Evolutionary conservation across 2,888 invertebrate genomes (phyloP).

Genomic region (Morpho deidamia): DNA sequence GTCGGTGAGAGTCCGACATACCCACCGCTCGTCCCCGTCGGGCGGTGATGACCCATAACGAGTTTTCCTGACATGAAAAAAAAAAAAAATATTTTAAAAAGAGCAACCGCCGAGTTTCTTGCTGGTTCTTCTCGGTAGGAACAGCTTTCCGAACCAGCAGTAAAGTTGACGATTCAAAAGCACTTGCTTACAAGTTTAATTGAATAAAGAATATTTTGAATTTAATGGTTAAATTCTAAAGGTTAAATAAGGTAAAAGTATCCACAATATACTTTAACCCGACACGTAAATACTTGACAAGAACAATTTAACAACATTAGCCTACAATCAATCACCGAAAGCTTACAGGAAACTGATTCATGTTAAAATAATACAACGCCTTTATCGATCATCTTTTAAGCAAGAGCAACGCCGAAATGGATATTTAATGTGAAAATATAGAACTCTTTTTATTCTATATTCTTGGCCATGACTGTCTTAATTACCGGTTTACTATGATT

Average conservation of each 20-base stretch:
- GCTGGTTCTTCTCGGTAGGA: too few relatives aligned
- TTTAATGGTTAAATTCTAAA: constrained; percentile 15
- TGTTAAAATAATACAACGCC: constrained; percentile 23
- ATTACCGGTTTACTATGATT: constrained; percentile 77
- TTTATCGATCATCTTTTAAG: constrained; percentile 63
- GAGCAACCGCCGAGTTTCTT: too few relatives aligned
- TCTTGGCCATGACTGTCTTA: constrained; percentile 74
- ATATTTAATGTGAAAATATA: constrained; percentile 73
- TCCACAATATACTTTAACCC: background rate
- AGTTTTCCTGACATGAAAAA: too few relatives aligned
- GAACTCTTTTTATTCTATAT: constrained; percentile 65
- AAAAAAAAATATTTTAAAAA: too few relatives aligned
- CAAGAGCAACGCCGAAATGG: constrained; percentile 53
- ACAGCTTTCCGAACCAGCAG: too few relatives aligned
- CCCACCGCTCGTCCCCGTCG: too few relatives aligned
- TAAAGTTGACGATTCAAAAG: too few relatives aligned
- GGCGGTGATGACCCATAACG: too few relatives aligned
- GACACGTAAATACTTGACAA: constrained; percentile 10
- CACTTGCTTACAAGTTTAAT: too few relatives aligned
- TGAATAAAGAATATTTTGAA: too few relatives aligned
- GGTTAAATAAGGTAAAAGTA: background rate
- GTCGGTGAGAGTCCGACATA: too few relatives aligned
- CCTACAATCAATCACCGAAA: constrained; percentile 18
- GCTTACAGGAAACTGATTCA: constrained; percentile 20
- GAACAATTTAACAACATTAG: constrained; percentile 5